These are phyloP conservation scores for Bruchidius siliquastri DNA, from an alignment of 2,888 invertebrate species.

Conservation along the genomic window DNA sequence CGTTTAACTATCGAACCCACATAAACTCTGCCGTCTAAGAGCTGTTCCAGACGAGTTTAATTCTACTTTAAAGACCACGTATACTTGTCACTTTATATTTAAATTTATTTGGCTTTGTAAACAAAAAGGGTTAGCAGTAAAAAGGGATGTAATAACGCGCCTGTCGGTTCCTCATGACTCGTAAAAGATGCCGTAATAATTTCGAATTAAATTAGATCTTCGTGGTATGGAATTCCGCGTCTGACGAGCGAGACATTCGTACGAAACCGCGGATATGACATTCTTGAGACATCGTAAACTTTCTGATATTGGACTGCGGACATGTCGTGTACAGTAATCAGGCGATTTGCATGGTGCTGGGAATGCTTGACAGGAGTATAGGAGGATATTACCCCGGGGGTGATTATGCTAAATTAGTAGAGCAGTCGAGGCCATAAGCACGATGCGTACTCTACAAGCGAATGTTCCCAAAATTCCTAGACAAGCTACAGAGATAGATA, in stretches of 20 bases:
- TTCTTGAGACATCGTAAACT: constrained; percentile 47
- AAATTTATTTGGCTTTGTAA: constrained; percentile 31
- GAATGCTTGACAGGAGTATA: background rate
- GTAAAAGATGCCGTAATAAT: constrained; percentile 40
- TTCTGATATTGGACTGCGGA: constrained; percentile 42
- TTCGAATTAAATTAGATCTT: constrained; percentile 39
- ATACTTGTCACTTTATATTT: constrained; percentile 18
- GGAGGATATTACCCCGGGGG: background rate
- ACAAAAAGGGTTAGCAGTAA: constrained; percentile 34
- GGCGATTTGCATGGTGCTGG: background rate
- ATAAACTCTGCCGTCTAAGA: background rate
- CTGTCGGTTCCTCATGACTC: constrained; percentile 18
- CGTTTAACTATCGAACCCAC: background rate
- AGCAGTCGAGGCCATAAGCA: background rate
- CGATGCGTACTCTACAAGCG: too few species aligned
- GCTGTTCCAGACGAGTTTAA: background rate
- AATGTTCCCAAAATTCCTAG: too few species aligned
- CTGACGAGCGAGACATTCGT: constrained; percentile 42
- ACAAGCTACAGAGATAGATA: too few species aligned
- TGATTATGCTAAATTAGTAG: background rate
- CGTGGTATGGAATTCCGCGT: constrained; percentile 29
- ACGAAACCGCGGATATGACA: constrained; percentile 46
- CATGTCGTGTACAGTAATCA: constrained; percentile 18
- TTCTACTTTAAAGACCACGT: constrained; percentile 1
- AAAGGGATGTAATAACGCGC: constrained; percentile 31